These are phyloP conservation scores for Pedionomus torquatus DNA, from an alignment of 2,113 vertebrate species.

Conservation along the genomic window DNA sequence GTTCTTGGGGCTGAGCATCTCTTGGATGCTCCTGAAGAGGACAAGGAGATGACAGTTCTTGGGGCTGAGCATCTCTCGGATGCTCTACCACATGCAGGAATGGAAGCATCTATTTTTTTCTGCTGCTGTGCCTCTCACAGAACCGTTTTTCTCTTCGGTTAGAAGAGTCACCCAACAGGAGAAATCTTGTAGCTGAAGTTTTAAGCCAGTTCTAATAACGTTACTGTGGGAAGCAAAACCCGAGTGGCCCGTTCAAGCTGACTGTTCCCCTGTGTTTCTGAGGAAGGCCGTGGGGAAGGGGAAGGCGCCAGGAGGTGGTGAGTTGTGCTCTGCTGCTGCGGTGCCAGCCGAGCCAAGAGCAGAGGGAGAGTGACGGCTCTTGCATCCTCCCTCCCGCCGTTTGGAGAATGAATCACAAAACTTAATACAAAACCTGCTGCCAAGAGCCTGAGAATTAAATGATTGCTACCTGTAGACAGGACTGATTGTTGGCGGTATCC, in stretches of 20 bases:
- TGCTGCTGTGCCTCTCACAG: background rate
- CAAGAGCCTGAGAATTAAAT: background rate
- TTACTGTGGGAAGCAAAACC: background rate
- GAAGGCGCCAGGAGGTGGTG: background rate
- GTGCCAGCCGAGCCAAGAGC: background rate
- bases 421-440: background rate
- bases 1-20: background rate
- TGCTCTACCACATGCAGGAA: background rate
- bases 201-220: background rate
- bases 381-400: background rate
- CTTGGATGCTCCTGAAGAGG: background rate
- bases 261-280: accelerated
- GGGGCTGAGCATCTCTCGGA: background rate
- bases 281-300: background rate
- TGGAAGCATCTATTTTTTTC: background rate
- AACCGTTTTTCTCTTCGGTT: background rate
- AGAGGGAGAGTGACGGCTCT: background rate
- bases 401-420: background rate
- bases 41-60: background rate
- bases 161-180: accelerated
- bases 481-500: background rate
- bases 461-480: background rate
- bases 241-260: accelerated
- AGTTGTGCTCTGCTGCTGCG: background rate
- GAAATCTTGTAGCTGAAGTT: background rate